A percentile compares a stretch with the other conserved stretches of the same genome.
Evolutionary conservation across 1,140 invertebrate genomes (phyloP).

Genomic region (Apis laboriosa): DNA sequence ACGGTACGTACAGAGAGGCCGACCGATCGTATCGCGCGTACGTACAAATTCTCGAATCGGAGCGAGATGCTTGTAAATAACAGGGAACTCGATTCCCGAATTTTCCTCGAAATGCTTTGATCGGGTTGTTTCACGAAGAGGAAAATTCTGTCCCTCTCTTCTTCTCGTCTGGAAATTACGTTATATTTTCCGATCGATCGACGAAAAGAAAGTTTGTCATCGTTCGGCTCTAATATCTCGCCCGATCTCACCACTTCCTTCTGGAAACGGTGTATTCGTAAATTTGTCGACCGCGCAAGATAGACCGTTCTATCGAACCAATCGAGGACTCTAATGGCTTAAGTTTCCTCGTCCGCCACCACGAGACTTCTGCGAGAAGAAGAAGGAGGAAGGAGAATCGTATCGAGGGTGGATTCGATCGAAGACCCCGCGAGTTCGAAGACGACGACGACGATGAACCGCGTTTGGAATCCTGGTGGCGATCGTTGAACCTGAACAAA

Average conservation of each 20-base stretch:
- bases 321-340: conserved; percentile 49
- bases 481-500: conserved; percentile 69
- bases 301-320: conserved; percentile 26
- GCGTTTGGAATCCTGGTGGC: conserved; percentile 53
- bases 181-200: neutral
- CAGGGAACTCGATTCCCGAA: too few species aligned
- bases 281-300: conserved; percentile 43
- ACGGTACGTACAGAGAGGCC: conserved; percentile 14
- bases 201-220: too few species aligned
- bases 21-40: neutral
- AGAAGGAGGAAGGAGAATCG: neutral
- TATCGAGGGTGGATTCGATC: neutral
- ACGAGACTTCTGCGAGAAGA: neutral
- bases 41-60: conserved; percentile 12
- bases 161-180: neutral
- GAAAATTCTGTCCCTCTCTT: neutral
- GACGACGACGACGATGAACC: conserved; percentile 52
- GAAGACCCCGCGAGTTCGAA: conserved; percentile 34
- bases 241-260: conserved; percentile 21
- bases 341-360: conserved; percentile 41
- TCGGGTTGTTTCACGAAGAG: too few species aligned
- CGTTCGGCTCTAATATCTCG: neutral
- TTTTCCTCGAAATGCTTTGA: too few species aligned
- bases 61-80: too few species aligned
- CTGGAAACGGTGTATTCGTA: neutral